These are phyloP conservation scores for Bettongia penicillata DNA, from an alignment of 2,113 vertebrate genomes.

Conservation along the genomic window DNA sequence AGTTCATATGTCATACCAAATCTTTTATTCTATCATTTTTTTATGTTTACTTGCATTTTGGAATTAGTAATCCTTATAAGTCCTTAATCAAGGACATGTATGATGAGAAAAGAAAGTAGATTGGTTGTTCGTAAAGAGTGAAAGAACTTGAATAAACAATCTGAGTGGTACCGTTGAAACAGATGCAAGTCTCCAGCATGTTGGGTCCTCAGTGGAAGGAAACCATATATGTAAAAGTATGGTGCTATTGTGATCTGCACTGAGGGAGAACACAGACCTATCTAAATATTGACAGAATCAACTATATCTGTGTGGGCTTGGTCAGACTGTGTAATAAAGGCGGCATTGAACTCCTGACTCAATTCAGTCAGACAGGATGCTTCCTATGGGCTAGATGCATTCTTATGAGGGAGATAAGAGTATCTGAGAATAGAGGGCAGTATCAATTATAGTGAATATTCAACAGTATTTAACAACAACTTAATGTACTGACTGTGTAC, in stretches of 20 bases:
- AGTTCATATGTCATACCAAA: not conserved
- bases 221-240: not conserved
- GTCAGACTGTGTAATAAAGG: not conserved
- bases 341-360: not conserved
- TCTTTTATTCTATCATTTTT: not conserved
- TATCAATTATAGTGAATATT: not conserved
- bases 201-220: not conserved
- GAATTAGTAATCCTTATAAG: not conserved
- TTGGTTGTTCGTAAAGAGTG: not conserved
- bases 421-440: not conserved
- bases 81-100: not conserved
- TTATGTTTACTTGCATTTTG: not conserved
- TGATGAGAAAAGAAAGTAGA: not conserved
- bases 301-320: not conserved
- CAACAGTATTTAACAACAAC: not conserved
- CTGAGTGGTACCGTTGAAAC: not conserved
- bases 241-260: not conserved
- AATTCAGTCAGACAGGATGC: not conserved
- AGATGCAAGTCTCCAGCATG: not conserved
- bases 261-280: not conserved
- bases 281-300: not conserved
- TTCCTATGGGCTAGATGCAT: not conserved
- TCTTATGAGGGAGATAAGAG: not conserved
- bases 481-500: not conserved
- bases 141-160: not conserved